These are phyloP conservation scores for Muricea muricata DNA, from an alignment of 92 coral and sea anemone species.

Conservation along the genomic window DNA sequence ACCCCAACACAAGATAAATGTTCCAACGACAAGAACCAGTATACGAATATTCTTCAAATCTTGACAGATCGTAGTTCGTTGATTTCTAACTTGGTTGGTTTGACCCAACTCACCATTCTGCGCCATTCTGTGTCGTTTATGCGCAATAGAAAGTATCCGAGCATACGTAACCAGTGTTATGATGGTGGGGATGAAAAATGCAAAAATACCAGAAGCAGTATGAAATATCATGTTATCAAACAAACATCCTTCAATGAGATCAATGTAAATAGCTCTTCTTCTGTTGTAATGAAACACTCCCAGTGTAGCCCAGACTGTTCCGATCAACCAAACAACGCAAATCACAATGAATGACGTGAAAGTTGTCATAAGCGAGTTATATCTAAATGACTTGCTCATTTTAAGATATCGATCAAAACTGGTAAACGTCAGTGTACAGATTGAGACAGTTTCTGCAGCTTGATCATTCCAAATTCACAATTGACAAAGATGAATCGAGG, in stretches of 20 bases:
- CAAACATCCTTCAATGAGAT: not conserved
- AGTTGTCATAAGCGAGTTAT: constrained; percentile 24
- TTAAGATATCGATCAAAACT: too few species aligned
- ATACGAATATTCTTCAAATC: constrained; percentile 92
- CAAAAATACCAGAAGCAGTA: constrained; percentile 7
- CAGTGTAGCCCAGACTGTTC: not conserved
- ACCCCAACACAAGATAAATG: constrained; percentile 89
- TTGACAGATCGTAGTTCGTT: not conserved
- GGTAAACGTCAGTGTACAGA: constrained; percentile 18
- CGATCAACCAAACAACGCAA: constrained; percentile 33
- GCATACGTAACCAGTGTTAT: constrained; percentile 19
- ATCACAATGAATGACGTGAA: constrained; percentile 6
- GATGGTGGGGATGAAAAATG: constrained; percentile 32
- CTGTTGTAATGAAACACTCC: constrained; percentile 10
- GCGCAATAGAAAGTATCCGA: constrained; percentile 30
- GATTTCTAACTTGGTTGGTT: not conserved
- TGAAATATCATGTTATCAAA: constrained; percentile 15
- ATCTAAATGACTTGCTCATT: constrained; percentile 25
- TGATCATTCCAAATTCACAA: constrained; percentile 36
- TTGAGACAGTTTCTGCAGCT: constrained; percentile 17
- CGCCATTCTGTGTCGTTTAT: constrained; percentile 26
- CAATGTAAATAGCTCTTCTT: not conserved
- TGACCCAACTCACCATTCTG: constrained; percentile 42
- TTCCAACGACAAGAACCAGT: constrained; percentile 76
- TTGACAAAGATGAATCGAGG: constrained; percentile 25